These are phyloP conservation scores for Drosophila ercepeae DNA, from an alignment of 1,140 invertebrate species.

Conservation along the genomic window DNA sequence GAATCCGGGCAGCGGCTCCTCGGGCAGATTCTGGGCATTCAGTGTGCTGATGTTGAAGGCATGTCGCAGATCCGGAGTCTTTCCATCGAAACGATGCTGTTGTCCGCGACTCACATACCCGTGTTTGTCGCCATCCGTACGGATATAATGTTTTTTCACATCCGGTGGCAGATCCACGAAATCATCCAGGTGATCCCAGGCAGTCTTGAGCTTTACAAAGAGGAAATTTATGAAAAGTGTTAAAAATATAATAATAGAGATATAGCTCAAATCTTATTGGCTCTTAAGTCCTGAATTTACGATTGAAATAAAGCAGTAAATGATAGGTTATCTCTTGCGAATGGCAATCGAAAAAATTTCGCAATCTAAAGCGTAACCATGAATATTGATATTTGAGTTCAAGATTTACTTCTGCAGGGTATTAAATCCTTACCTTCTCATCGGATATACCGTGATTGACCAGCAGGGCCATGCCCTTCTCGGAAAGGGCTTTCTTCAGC, in stretches of 20 bases:
- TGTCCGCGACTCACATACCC: constrained; percentile 86
- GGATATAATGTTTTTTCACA: constrained; percentile 86
- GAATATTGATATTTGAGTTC: background rate
- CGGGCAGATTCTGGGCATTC: constrained; percentile 86
- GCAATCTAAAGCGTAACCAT: background rate
- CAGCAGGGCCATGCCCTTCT: constrained; percentile 89
- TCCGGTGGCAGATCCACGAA: constrained; percentile 88
- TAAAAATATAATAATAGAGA: no score
- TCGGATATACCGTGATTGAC: constrained; percentile 90
- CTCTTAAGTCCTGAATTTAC: background rate
- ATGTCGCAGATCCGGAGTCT: constrained; percentile 87
- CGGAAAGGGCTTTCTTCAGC: constrained; percentile 87
- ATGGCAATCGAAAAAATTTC: background rate
- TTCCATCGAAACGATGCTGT: constrained; percentile 85
- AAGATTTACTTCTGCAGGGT: background rate
- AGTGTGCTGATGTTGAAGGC: constrained; percentile 88
- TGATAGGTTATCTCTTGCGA: constrained; percentile 1
- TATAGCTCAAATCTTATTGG: background rate
- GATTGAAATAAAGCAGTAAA: background rate
- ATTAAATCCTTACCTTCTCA: constrained; percentile 86
- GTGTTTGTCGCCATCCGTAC: constrained; percentile 86
- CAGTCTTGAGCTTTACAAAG: constrained; percentile 86
- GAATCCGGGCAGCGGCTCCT: constrained; percentile 88
- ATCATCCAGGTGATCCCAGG: constrained; percentile 87
- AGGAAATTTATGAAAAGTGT: constrained; percentile 29